Percentiles rank a stretch among this genome's conserved stretches.
phyloP scores from a whole-genome alignment of 30 jellyfish, hydroid and myxozoan species.

The Aurelia sp. region DNA sequence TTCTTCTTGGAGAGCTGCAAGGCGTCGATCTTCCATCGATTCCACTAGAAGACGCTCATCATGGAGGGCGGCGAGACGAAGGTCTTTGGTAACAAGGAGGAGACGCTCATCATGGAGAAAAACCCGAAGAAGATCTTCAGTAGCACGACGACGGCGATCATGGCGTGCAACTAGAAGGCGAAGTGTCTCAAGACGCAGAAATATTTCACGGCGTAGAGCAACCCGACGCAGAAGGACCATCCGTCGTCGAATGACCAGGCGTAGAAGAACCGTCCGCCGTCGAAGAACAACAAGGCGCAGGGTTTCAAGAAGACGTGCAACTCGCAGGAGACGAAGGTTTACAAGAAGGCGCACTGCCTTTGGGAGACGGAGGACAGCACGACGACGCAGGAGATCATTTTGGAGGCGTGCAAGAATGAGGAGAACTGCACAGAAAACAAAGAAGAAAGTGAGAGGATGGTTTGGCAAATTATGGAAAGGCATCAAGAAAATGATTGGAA shows the following conservation, averaged over 20 bases:
- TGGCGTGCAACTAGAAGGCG: constrained; percentile 9
- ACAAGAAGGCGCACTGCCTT: too few species aligned
- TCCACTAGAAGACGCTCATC: constrained; percentile 16
- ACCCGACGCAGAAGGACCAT: too few species aligned
- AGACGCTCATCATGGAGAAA: constrained; percentile 3
- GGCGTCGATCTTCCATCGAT: background rate
- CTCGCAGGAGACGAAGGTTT: too few species aligned
- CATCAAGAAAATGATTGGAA: background rate
- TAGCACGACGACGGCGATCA: constrained; percentile 2
- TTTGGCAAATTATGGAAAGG: constrained; percentile 10
- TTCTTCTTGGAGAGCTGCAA: too few species aligned
- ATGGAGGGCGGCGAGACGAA: background rate
- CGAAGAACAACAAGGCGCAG: too few species aligned
- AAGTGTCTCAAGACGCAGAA: too few species aligned
- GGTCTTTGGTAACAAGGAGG: background rate
- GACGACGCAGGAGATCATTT: constrained; percentile 11
- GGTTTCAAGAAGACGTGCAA: too few species aligned
- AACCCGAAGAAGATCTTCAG: constrained; percentile 6
- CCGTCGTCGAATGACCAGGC: too few species aligned
- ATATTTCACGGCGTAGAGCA: too few species aligned
- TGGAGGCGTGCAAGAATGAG: constrained; percentile 18
- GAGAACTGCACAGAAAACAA: background rate
- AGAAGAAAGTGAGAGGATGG: constrained; percentile 18
- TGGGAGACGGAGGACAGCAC: background rate
- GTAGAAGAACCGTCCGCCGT: too few species aligned